Evolutionary conservation across 2,797 vertebrate genomes (phyloP), one percentile per base, ranked within the genome.

Genomic region (Prunella strophiata): DNA sequence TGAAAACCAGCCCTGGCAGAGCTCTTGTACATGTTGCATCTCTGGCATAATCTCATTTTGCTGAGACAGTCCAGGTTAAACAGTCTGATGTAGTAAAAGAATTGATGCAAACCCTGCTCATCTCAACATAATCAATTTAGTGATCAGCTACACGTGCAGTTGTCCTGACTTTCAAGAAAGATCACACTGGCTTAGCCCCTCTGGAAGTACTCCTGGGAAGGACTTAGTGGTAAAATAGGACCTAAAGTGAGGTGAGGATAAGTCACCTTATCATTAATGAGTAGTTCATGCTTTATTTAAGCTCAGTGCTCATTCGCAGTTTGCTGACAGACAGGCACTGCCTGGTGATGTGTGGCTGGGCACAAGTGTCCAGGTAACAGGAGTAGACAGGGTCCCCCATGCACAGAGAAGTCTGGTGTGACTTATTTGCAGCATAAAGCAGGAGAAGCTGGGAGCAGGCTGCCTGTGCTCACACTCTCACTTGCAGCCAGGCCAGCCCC

Each of bases 401-500:
- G 30, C 38, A 42, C 42, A 20, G 13, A 66, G 47, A 66, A 66
- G 47, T 45, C 45, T 70, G 70, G 4, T 48, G 51, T 78, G 73
- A 55, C 42, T 84, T 38, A 43, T 66, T 76, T 85, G 68, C 52
- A 51, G 71, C 3, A 2, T 42, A 36, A 77, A 68, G 61, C 61
- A 71, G 70, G 59, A 76, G 75, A 59, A 32, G 23, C 71, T 88
- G 83, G 26, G 59, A 59, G 30, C 27, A 38, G 52, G 38, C 72
- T 91, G 78, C 29, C 45, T 1, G 0, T 42, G 67, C 71, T 79
- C 3, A 4, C 9, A 5, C 0, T 0, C 13, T 68, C 4, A 0
- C 59, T 77, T 26, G 11, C 47, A 76, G 65, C 34, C 0, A 0
- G 77, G 77, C 88, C 88, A 94, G 62, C 54, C 27, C 1, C 1